These are phyloP conservation scores for Dreissena rostriformis DNA, from an alignment of 1,140 invertebrate genomes.

Conservation along the genomic window DNA sequence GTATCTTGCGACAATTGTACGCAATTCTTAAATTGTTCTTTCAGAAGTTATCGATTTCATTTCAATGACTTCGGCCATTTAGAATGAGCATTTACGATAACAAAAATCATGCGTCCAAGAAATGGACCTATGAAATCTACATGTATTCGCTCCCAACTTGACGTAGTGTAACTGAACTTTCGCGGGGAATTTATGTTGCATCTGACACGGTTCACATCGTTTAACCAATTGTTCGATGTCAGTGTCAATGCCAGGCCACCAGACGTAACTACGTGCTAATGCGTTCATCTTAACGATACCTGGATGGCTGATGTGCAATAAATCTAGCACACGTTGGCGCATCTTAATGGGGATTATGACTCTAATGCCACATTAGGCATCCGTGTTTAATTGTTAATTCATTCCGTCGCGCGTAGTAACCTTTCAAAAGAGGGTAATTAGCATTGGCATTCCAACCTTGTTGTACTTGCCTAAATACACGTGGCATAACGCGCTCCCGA, in stretches of 20 bases:
- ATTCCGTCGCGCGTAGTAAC: slow-evolving; percentile 25
- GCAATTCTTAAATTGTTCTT: slow-evolving; percentile 45
- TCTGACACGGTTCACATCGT: slow-evolving; percentile 79
- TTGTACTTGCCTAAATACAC: background rate
- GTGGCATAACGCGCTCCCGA: slow-evolving; percentile 6
- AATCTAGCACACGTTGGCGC: slow-evolving; percentile 74
- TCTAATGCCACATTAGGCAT: slow-evolving; percentile 53
- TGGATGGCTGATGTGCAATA: slow-evolving; percentile 82
- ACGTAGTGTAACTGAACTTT: slow-evolving; percentile 33
- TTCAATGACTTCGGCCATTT: slow-evolving; percentile 61
- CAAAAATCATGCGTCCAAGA: slow-evolving; percentile 27
- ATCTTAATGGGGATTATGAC: slow-evolving; percentile 80
- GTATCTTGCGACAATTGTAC: slow-evolving; percentile 24
- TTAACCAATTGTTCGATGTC: slow-evolving; percentile 79
- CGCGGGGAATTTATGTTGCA: slow-evolving; percentile 22
- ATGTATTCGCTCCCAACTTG: slow-evolving; percentile 58
- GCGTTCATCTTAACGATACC: slow-evolving; percentile 84
- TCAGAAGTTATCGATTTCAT: slow-evolving; percentile 55
- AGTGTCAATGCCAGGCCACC: slow-evolving; percentile 82
- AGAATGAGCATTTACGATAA: slow-evolving; percentile 58
- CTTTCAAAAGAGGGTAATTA: background rate
- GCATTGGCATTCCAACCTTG: slow-evolving; percentile 27
- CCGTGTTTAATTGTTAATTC: slow-evolving; percentile 52
- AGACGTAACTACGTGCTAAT: slow-evolving; percentile 82
- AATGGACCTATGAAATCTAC: slow-evolving; percentile 68